These are phyloP conservation scores for Protonemura montana DNA, from an alignment of 2,888 invertebrate species.

Conservation along the genomic window DNA sequence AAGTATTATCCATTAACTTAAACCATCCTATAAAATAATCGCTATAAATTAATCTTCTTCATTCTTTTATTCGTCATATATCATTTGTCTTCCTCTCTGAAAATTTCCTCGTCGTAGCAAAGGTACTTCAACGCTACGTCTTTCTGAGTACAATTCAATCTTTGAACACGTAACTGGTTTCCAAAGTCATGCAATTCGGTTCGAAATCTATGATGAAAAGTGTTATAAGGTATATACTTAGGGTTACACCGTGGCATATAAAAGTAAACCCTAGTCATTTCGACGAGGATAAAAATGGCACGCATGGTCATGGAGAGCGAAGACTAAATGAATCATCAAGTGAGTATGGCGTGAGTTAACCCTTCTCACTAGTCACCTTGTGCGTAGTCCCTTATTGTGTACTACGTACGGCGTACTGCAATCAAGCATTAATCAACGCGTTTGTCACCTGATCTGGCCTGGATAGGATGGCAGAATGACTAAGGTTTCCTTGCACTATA, in stretches of 20 bases:
- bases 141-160: not conserved
- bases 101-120: not conserved
- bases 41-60: not conserved
- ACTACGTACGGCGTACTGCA: not conserved
- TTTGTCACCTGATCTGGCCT: conserved; percentile 18
- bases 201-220: too few species aligned
- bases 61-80: conserved; percentile 3
- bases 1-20: conserved; percentile 12
- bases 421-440: not conserved
- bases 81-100: not conserved
- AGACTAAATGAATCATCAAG: not conserved
- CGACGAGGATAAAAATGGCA: not conserved
- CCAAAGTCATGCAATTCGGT: not conserved
- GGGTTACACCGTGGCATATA: too few species aligned
- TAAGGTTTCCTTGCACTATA: conserved; percentile 10
- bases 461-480: conserved; percentile 1
- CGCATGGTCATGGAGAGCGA: not conserved
- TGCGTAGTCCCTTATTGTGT: not conserved
- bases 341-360: not conserved
- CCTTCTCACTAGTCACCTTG: not conserved
- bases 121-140: not conserved
- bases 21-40: not conserved
- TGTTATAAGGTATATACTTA: too few species aligned
- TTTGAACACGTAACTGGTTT: not conserved
- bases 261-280: not conserved